These are phyloP conservation scores for Dasypolia templi DNA, from an alignment of 2,888 invertebrate genomes.

Conservation along the genomic window DNA sequence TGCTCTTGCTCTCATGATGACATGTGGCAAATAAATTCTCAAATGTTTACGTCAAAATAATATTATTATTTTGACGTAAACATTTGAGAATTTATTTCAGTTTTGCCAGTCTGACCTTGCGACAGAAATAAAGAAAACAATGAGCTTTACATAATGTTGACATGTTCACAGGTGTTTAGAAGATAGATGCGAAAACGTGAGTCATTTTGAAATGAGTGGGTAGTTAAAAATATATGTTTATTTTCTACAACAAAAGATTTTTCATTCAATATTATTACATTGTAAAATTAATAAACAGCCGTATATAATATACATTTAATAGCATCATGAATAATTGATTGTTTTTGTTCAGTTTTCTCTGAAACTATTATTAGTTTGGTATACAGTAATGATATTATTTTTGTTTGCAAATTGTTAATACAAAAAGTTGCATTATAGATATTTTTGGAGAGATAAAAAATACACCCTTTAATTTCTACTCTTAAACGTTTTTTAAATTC, in stretches of 20 bases:
- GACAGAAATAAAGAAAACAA: conserved; percentile 71
- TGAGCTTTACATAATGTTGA: conserved; percentile 65
- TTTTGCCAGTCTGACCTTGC: conserved; percentile 60
- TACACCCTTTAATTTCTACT: not conserved
- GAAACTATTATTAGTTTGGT: not conserved
- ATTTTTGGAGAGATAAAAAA: not conserved
- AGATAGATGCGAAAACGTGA: conserved; percentile 63
- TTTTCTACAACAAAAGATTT: conserved; percentile 10
- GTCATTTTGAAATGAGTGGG: conserved; percentile 42
- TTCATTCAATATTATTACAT: conserved; percentile 38
- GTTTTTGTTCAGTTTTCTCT: not conserved
- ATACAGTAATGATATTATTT: not conserved
- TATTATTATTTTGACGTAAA: conserved; percentile 63
- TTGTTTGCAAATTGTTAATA: not conserved
- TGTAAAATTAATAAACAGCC: not conserved
- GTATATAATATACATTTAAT: not conserved
- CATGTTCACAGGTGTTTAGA: conserved; percentile 65
- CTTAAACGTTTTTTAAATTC: not conserved
- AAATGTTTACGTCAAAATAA: conserved; percentile 63
- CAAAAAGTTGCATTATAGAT: not conserved
- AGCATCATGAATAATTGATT: not conserved
- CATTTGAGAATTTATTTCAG: conserved; percentile 65
- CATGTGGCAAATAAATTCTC: conserved; percentile 67
- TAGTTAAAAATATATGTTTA: conserved; percentile 1
- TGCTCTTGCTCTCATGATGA: too few species aligned